A percentile compares a stretch with the other conserved stretches of the same genome.
Conservation (phyloP, 2,888 invertebrate genomes). For the Rhorus exstirpatorius region DNA sequence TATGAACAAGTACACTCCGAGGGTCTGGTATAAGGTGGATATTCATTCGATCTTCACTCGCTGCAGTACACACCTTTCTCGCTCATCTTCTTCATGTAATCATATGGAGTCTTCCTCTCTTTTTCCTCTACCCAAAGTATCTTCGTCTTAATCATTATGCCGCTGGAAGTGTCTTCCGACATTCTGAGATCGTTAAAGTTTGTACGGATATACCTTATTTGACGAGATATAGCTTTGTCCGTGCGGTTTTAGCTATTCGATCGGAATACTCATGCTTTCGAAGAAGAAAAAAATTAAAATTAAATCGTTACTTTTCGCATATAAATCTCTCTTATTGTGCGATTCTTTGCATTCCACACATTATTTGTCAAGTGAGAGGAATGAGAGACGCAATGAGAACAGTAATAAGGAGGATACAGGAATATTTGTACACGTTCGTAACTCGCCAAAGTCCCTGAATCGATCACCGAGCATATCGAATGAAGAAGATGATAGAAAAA, state of each 20-base stretch:
- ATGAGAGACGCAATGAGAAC: slow-evolving; percentile 16
- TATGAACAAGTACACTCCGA: not conserved
- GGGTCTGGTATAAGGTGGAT: not conserved
- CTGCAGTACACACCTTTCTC: not conserved
- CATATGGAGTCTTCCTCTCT: not conserved
- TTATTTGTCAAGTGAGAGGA: not conserved
- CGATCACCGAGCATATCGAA: slow-evolving; percentile 36
- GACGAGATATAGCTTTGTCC: slow-evolving; percentile 28
- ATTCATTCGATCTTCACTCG: slow-evolving; percentile 9
- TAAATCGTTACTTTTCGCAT: slow-evolving; percentile 51
- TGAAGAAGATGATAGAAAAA: slow-evolving; percentile 41
- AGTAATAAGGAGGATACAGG: slow-evolving; percentile 28
- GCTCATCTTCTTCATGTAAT: not conserved
- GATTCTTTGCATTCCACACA: slow-evolving; percentile 12
- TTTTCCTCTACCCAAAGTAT: not conserved
- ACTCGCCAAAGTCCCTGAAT: slow-evolving; percentile 60
- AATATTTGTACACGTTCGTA: slow-evolving; percentile 57
- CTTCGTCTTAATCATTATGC: slow-evolving; percentile 33
- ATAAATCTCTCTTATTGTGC: slow-evolving; percentile 49
- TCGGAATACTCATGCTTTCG: not conserved
- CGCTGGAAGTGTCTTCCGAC: not conserved
- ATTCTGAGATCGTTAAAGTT: slow-evolving; percentile 56
- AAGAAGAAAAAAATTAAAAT: slow-evolving; percentile 17
- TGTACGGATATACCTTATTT: not conserved
- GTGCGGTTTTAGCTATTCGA: slow-evolving; percentile 19